Percentiles rank a stretch among this genome's conserved stretches.
phyloP scores from a whole-genome alignment of 92 coral and sea anemone species.

The Palythoa grandis region DNA sequence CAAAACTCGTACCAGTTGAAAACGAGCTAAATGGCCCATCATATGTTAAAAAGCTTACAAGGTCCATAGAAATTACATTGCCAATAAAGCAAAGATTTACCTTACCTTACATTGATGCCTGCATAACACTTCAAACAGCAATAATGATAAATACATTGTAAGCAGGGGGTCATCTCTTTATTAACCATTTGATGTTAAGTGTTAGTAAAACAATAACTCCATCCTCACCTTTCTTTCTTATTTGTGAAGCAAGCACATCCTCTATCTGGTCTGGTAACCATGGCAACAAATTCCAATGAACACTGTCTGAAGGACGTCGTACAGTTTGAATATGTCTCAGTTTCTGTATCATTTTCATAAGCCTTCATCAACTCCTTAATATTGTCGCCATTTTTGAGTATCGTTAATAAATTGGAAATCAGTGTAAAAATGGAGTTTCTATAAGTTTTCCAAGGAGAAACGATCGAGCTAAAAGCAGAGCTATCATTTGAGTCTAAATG shows the following conservation, averaged over 20 bases:
- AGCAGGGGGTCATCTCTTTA: too few relatives aligned
- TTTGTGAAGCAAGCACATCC: conserved; percentile 18
- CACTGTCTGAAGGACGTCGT: background rate
- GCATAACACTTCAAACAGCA: too few relatives aligned
- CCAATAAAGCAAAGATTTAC: too few relatives aligned
- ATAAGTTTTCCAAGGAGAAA: conserved; percentile 71
- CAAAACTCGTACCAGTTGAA: too few relatives aligned
- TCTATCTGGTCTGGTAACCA: conserved; percentile 2
- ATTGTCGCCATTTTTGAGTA: conserved; percentile 34
- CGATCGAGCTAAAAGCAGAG: background rate
- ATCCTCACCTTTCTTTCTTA: conserved; percentile 11
- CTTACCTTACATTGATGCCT: too few relatives aligned
- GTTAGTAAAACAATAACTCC: too few relatives aligned
- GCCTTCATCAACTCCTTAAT: background rate
- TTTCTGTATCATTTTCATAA: background rate
- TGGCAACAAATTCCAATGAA: background rate
- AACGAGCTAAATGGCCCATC: too few relatives aligned
- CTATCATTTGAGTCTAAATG: background rate
- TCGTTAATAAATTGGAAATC: conserved; percentile 40
- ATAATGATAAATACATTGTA: too few relatives aligned
- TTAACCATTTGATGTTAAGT: too few relatives aligned
- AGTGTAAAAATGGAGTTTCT: conserved; percentile 57
- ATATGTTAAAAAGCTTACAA: too few relatives aligned
- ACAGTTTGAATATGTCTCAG: background rate
- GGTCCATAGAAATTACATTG: too few relatives aligned